Conservation (phyloP, 92 coral and sea anemone species). For the Epizoanthus scotinus region DNA sequence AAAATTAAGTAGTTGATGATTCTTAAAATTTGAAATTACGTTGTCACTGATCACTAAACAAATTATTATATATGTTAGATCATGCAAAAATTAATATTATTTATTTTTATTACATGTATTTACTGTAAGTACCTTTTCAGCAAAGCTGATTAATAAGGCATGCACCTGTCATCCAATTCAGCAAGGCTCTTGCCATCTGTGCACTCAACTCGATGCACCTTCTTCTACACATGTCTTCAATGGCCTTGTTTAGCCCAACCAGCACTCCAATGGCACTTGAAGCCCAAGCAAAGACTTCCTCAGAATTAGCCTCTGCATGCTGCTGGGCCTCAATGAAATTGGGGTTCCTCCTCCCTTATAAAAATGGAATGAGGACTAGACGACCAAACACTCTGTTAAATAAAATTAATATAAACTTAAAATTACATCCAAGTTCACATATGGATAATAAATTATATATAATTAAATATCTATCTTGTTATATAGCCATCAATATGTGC, state of each 20-base stretch:
- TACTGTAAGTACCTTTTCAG: slow-evolving; percentile 44
- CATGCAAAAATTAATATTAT: too few species aligned
- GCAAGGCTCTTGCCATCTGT: background rate
- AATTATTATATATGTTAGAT: too few species aligned
- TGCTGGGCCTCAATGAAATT: slow-evolving; percentile 51
- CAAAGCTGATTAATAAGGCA: slow-evolving; percentile 31
- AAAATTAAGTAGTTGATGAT: too few species aligned
- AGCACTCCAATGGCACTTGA: slow-evolving; percentile 52
- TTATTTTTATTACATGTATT: too few species aligned
- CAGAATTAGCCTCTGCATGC: slow-evolving; percentile 31
- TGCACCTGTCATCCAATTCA: slow-evolving; percentile 43
- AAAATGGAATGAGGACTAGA: slow-evolving; percentile 42
- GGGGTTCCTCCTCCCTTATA: slow-evolving; percentile 45
- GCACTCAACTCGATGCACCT: background rate
- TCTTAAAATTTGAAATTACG: too few species aligned
- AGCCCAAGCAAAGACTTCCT: slow-evolving; percentile 22
- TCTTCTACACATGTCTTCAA: background rate
- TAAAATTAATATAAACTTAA: too few species aligned
- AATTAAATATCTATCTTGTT: too few species aligned
- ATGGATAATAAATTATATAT: too few species aligned
- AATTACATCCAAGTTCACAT: too few species aligned
- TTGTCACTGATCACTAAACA: too few species aligned
- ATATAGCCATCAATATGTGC: too few species aligned
- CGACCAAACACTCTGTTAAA: slow-evolving; percentile 41
- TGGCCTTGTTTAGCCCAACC: slow-evolving; percentile 7